Evolutionary conservation across 2,888 invertebrate species (phyloP), one percentile per base, ranked within the genome.

Genomic region (Amblyjoppa proteus): DNA sequence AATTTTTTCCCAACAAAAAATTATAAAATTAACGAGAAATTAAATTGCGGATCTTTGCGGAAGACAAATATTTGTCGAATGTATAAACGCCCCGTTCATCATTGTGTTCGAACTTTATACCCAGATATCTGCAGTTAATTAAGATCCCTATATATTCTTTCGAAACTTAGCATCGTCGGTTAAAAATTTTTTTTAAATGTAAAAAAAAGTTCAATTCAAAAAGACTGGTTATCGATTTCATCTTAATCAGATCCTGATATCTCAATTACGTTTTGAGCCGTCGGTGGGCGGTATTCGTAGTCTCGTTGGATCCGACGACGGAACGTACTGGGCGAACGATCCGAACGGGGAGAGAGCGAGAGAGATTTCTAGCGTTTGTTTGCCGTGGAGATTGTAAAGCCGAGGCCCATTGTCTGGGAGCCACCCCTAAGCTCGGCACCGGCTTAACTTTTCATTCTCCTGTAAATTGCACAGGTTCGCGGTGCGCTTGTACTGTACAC

Each of bases 181-280:
- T 41, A 7, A 38, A 38, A 9, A 34, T 34, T 1, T 34, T 34
- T 38, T 38, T 38, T 9, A 38, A 38, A 38, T 34, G 34, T 34
- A 6, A 38, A 9, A 38, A 38, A 38, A 0, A 6, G 38, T 38
- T 6, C 7, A 2, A 6, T 38, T 38, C 3, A 41, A 41, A 41
- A 41, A 41, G 41, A 2, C 41, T 41, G 41, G 41, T 92, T 93
- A 93, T 94, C 91, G 93, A 94, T 93, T 93, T 93, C 91, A 91
- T 93, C 92, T 94, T 94, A 94, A 94, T 94, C 93, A 94, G 92
- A 93, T 93, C 93, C 92, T 93, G 92, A 93, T 93, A 93, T 93
- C 93, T 93, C 93, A 94, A 94, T 94, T 94, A 94, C 91, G 92
- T 91, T 93, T 91, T 92, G 90, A 58, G 69, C 53, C 64, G 70